phyloP scores from a whole-genome alignment of 2,888 invertebrate genomes.

The Bellardia pandia region DNA sequence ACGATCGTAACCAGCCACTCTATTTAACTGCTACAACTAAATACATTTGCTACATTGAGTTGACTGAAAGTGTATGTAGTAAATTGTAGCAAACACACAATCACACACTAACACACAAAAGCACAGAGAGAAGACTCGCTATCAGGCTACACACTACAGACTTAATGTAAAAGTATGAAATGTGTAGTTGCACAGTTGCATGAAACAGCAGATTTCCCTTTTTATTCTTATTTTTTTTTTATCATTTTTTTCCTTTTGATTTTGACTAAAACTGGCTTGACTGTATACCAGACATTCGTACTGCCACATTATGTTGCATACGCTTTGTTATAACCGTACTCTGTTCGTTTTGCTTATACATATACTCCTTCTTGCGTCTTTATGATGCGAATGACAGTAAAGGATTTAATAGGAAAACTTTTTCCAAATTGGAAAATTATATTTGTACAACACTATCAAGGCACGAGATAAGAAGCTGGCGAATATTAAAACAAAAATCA shows the following conservation, averaged over 20 bases:
- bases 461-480: slow-evolving; percentile 47
- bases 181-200: slow-evolving; percentile 62
- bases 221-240: not conserved
- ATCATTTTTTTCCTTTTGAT: not conserved
- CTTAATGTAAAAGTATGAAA: slow-evolving; percentile 46
- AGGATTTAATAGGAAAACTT: slow-evolving; percentile 77
- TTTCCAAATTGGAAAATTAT: slow-evolving; percentile 76
- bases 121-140: not conserved
- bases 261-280: slow-evolving; percentile 48
- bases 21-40: slow-evolving; percentile 65
- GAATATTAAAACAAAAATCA: slow-evolving; percentile 59
- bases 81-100: slow-evolving; percentile 21
- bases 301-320: slow-evolving; percentile 9
- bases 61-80: slow-evolving; percentile 42
- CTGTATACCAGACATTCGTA: not conserved
- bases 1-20: slow-evolving; percentile 62
- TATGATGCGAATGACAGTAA: slow-evolving; percentile 75
- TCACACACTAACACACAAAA: slow-evolving; percentile 4
- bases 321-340: not conserved
- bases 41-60: slow-evolving; percentile 58
- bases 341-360: not conserved
- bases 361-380: slow-evolving; percentile 46
- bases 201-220: slow-evolving; percentile 40
- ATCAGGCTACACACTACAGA: slow-evolving; percentile 10
- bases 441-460: slow-evolving; percentile 71